These are phyloP conservation scores for Australoheros scitulus DNA, from an alignment of 2,113 vertebrate genomes.

Conservation along the genomic window DNA sequence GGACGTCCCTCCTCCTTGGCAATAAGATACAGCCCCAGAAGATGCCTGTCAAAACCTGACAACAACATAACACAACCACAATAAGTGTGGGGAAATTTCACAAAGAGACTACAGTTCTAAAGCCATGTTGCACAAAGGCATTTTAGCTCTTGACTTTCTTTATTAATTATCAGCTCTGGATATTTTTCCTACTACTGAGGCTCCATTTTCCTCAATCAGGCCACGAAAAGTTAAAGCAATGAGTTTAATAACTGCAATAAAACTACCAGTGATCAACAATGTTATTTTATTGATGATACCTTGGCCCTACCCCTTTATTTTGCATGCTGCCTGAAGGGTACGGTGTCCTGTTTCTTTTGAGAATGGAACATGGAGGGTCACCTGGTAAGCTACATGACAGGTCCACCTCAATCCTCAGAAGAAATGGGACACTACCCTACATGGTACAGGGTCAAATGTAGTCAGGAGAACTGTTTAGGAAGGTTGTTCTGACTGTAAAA, in stretches of 20 bases:
- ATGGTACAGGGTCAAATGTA: neutral
- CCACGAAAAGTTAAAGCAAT: neutral
- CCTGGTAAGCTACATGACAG: neutral
- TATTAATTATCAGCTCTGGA: too few species aligned
- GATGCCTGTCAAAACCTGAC: conserved; percentile 94
- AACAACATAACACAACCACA: neutral
- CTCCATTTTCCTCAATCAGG: neutral
- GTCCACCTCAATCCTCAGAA: neutral
- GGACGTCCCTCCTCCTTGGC: conserved; percentile 88
- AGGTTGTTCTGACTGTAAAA: neutral
- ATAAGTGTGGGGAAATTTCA: neutral
- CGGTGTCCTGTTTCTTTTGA: too few species aligned
- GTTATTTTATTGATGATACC: neutral
- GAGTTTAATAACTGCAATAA: neutral
- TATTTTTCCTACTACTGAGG: neutral
- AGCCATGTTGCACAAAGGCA: neutral
- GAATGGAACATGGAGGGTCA: neutral
- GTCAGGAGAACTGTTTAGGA: neutral
- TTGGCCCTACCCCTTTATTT: neutral
- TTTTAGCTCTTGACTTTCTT: too few species aligned
- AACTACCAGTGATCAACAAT: neutral
- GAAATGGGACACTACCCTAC: neutral
- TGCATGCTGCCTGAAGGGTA: neutral
- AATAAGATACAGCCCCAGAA: conserved; percentile 89
- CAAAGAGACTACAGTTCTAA: neutral